Conservation (phyloP, 1,140 invertebrate genomes). For the Planococcus citri region DNA sequence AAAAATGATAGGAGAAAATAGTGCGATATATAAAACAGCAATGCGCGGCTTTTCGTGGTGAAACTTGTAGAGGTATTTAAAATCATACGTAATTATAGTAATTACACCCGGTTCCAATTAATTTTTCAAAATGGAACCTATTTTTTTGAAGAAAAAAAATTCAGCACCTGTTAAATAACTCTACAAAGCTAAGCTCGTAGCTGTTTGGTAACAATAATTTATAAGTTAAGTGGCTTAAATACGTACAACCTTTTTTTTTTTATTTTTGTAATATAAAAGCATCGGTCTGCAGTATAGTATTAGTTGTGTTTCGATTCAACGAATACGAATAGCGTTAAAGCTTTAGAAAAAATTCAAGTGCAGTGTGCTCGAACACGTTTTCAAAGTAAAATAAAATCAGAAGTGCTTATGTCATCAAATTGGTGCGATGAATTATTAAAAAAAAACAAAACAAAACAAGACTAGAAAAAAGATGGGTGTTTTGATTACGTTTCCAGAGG, state of each 20-base stretch:
- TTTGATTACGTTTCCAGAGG: no score
- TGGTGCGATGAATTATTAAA: no score
- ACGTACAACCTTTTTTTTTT: background rate
- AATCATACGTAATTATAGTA: background rate
- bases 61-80: background rate
- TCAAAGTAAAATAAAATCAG: no score
- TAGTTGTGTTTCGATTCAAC: background rate
- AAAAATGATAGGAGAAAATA: background rate
- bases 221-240: background rate
- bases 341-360: no score
- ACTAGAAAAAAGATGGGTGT: no score
- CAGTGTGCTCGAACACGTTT: no score
- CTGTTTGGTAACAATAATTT: conserved; percentile 1
- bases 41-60: background rate
- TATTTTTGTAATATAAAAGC: background rate
- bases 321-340: no score
- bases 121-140: background rate
- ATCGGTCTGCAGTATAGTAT: background rate
- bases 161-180: background rate
- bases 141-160: background rate
- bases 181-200: conserved; percentile 1
- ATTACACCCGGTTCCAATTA: background rate
- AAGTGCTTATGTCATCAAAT: no score
- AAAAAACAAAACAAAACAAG: no score
- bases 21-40: background rate